A percentile compares a stretch with the other conserved stretches of the same genome.
These are phyloP conservation scores for Xerus rutilus DNA, from an alignment of 2,797 vertebrate genomes.

Conservation along the genomic window DNA sequence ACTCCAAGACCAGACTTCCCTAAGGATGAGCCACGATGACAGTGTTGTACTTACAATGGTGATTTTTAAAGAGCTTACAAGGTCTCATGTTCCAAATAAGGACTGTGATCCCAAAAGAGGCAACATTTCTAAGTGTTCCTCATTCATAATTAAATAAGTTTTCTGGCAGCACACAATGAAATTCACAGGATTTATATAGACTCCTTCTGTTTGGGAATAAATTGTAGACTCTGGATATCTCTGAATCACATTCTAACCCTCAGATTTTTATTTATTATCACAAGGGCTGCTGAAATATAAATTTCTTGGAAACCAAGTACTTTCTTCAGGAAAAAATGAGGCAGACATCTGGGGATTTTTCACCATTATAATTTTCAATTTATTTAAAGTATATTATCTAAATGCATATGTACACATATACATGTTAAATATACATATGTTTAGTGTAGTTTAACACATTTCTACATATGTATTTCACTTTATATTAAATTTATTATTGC, in stretches of 20 bases:
- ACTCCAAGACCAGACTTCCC: neutral
- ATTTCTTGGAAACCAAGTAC: conserved; percentile 68
- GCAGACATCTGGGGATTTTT: conserved; percentile 34
- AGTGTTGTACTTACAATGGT: neutral
- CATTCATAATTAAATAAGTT: conserved; percentile 83
- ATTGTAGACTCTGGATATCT: conserved; percentile 77
- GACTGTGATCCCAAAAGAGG: conserved; percentile 61
- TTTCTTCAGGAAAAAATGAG: conserved; percentile 64
- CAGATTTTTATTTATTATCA: conserved; percentile 75
- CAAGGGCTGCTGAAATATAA: conserved; percentile 57
- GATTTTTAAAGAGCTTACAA: conserved; percentile 67
- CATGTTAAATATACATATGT: neutral
- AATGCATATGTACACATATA: neutral
- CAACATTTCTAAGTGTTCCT: conserved; percentile 79
- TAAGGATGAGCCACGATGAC: neutral
- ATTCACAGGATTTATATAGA: conserved; percentile 83
- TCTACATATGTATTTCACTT: neutral
- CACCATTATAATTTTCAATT: conserved; percentile 65
- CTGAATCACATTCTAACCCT: conserved; percentile 81
- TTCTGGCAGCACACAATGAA: conserved; percentile 82
- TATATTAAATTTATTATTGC: conserved; percentile 16
- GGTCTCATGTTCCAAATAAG: conserved; percentile 64
- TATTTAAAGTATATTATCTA: conserved; percentile 60
- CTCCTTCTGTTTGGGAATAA: conserved; percentile 78
- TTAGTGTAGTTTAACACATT: conserved; percentile 31